Base-by-base conservation (phyloP, 2,113 vertebrate species). In the Dolichotis patagonum region DNA sequence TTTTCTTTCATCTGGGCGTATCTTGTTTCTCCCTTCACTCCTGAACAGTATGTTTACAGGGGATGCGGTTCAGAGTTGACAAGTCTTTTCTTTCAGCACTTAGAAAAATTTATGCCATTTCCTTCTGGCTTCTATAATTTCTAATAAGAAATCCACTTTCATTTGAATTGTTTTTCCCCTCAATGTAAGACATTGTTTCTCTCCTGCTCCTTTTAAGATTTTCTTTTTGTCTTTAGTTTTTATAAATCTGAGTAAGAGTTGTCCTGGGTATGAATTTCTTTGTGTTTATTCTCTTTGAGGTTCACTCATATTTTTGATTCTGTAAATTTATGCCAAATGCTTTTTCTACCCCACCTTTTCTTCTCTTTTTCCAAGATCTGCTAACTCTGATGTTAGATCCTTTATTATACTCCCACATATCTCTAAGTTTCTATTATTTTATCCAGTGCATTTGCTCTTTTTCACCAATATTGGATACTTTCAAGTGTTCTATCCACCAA, bases 81-180 rank as follows among this genome's bases (percentile, higher is more conserved):
- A 26, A 19, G 13, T 46, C 16, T 75, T 71, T 84, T 58, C 56
- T 81, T 91, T 75, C 22, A 91, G 88, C 30, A 38, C 30, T 28
- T 69, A 73, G 81, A 75, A 75, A 85, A 56, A 24, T 6, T 32
- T 49, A 0, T 46, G 30, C 11, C 5, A 4, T 41, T 92, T 90
- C 56, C 81, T 90, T 89, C 69, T 90, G 58, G 16, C 52, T 24
- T 86, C 20, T 32, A 10, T 90, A 49, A 54, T 84, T 94, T 90
- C 62, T 58, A 17, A 77, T 43, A 54, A 84, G 60, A 96, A 87
- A 62, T 80, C 24, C 43, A 78, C 67, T 94, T 90, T 91, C 43
- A 30, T 83, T 94, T 49, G 32, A 67, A 77, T n/a, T 89, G 8
- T 32, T 69, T 67, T 49, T 22, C 22, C 35, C 10, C 9, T 67